Conservation (phyloP, 2,113 vertebrate genomes). For the Bos javanicus region DNA sequence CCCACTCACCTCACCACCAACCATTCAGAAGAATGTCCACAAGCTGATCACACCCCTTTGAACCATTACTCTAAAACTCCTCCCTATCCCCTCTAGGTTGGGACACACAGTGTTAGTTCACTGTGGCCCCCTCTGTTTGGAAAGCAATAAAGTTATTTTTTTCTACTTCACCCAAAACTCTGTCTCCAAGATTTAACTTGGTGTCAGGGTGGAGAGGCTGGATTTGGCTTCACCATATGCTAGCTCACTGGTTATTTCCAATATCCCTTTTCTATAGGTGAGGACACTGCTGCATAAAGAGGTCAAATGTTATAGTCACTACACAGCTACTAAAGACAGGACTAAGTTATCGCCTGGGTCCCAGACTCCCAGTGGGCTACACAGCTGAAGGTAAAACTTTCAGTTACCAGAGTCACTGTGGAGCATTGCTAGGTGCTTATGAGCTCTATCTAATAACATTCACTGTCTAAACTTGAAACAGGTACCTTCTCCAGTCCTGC, state of each 20-base stretch:
- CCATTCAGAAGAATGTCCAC: neutral
- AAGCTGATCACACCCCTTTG: neutral
- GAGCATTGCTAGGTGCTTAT: neutral
- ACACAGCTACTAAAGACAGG: neutral
- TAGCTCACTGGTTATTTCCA: neutral
- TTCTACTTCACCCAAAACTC: neutral
- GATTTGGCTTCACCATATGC: neutral
- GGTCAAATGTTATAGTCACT: neutral
- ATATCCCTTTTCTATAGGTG: neutral
- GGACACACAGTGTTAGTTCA: neutral
- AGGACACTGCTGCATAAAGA: neutral
- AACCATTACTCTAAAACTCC: neutral
- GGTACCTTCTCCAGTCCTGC: constrained; percentile 83
- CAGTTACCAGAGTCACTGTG: neutral
- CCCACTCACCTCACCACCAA: neutral
- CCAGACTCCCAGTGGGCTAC: neutral
- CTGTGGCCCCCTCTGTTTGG: neutral
- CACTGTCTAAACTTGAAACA: neutral
- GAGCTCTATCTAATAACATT: neutral
- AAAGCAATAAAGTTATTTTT: neutral
- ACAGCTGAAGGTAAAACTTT: neutral
- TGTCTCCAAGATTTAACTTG: neutral
- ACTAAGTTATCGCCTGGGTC: neutral
- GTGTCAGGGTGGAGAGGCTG: neutral
- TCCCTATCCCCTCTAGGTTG: neutral